These are phyloP conservation scores for Trichomycterus rosablanca DNA, from an alignment of 2,113 vertebrate species.

Conservation along the genomic window DNA sequence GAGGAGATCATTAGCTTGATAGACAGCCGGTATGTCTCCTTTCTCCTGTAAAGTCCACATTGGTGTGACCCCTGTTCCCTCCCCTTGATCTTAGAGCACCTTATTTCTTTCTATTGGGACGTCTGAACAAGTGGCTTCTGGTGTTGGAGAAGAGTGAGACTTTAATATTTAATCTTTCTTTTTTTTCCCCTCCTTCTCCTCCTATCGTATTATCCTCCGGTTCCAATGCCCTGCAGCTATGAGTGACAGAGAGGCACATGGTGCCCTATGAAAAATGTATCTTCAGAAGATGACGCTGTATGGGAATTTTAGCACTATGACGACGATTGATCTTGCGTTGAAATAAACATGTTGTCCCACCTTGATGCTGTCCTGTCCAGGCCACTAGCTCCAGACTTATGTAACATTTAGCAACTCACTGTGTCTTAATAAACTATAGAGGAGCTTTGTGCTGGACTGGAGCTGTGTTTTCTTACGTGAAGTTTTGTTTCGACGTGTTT, in stretches of 20 bases:
- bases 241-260: slow-evolving; percentile 44
- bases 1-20: slow-evolving; percentile 36
- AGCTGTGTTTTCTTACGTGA: slow-evolving; percentile 2
- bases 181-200: slow-evolving; percentile 30
- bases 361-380: not conserved
- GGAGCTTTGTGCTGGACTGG: not conserved
- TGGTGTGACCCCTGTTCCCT: slow-evolving; percentile 35
- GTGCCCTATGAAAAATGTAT: slow-evolving; percentile 52
- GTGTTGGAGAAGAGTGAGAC: slow-evolving; percentile 46
- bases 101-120: slow-evolving; percentile 36
- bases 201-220: slow-evolving; percentile 33
- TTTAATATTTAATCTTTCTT: slow-evolving; percentile 53
- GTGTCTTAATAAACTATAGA: slow-evolving; percentile 26
- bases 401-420: slow-evolving; percentile 10
- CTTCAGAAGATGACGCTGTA: slow-evolving; percentile 42
- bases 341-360: slow-evolving; percentile 44
- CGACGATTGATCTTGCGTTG: slow-evolving; percentile 29
- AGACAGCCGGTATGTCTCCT: slow-evolving; percentile 14
- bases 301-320: slow-evolving; percentile 45
- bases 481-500: slow-evolving; percentile 10
- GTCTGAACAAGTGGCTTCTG: slow-evolving; percentile 41
- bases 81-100: slow-evolving; percentile 27
- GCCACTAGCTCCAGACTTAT: slow-evolving; percentile 26
- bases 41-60: slow-evolving; percentile 9
- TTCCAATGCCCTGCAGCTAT: slow-evolving; percentile 48